Evolutionary conservation across 2,797 vertebrate species (phyloP), one percentile per base, ranked within the genome.

Genomic region (Lutjanus campechanus): DNA sequence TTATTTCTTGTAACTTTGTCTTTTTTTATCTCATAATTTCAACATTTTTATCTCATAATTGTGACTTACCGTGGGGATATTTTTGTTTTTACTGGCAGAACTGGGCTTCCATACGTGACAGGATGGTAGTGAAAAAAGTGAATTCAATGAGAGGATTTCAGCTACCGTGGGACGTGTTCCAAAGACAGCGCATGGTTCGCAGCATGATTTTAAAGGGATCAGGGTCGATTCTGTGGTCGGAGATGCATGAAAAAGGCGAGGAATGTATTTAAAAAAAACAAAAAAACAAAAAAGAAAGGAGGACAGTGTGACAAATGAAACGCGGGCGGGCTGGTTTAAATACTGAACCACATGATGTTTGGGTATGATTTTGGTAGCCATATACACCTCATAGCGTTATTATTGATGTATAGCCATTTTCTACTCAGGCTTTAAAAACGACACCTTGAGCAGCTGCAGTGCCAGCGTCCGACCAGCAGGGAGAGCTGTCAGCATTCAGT

Each of bases 381-480:
- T 73, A 66, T 15, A 79, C 90, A 81, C 93, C 85, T 92, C 89
- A 89, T 74, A 67, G 76, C 80, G 68, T 90, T 66, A 58, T 76
- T 73, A 58, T 76, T 73, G 54, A 91, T 85, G 66, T 85, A 90
- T 73, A 91, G 93, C 89, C 92, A 93, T 94, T 91, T 84, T 90
- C 85, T 92, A 91, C 93, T 94, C 94, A 94, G 94, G 93, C 94
- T 91, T 91, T 83, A 46, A 70, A 65, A 71, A 66, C 13, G 56
- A 83, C 69, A 77, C 85, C 77, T 81, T 82, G 81, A 90, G 88
- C 85, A 88, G 90, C 93, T 93, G 93, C 91, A 84, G 91, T 86
- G 92, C 77, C 86, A 78, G 88, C 83, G 72, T 90, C 82, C 70
- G 60, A 92, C 94, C 94, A 95, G 91, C 94, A 96, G 94, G 94